These are phyloP conservation scores for Pollenia amentaria DNA, from an alignment of 2,888 invertebrate genomes.

Conservation along the genomic window DNA sequence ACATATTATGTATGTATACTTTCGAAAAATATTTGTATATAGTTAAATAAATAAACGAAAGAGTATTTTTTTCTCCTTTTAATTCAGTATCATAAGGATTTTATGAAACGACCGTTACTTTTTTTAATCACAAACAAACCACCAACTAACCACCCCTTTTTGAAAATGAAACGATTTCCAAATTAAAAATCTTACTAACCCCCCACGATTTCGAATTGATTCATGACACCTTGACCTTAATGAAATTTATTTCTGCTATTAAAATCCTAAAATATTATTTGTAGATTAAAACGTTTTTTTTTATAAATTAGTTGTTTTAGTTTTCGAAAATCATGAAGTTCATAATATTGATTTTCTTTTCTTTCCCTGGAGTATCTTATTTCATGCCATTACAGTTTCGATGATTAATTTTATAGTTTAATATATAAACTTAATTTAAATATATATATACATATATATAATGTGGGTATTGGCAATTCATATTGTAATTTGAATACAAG, in stretches of 20 bases:
- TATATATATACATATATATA: neutral
- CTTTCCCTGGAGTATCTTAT: slow-evolving; percentile 53
- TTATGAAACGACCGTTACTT: slow-evolving; percentile 74
- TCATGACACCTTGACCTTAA: slow-evolving; percentile 46
- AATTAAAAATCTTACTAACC: slow-evolving; percentile 11
- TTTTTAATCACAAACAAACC: slow-evolving; percentile 30
- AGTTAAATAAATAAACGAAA: slow-evolving; percentile 38
- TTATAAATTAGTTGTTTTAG: no score
- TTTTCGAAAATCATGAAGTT: neutral
- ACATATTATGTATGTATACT: slow-evolving; percentile 61
- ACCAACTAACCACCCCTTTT: slow-evolving; percentile 37
- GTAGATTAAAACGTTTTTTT: no score
- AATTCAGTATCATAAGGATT: slow-evolving; percentile 48
- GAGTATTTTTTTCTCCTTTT: slow-evolving; percentile 44
- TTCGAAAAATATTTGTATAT: slow-evolving; percentile 32
- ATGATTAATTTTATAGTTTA: slow-evolving; percentile 11
- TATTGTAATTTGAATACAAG: slow-evolving; percentile 23
- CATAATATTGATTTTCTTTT: neutral
- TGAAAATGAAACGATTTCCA: neutral
- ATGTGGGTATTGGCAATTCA: slow-evolving; percentile 35
- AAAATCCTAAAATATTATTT: neutral
- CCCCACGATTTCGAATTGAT: slow-evolving; percentile 33
- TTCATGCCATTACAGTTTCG: slow-evolving; percentile 35
- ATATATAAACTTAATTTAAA: neutral
- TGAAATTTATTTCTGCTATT: neutral